Conservation (phyloP, 2,113 vertebrate species). For the Triplophysa tibetana region DNA sequence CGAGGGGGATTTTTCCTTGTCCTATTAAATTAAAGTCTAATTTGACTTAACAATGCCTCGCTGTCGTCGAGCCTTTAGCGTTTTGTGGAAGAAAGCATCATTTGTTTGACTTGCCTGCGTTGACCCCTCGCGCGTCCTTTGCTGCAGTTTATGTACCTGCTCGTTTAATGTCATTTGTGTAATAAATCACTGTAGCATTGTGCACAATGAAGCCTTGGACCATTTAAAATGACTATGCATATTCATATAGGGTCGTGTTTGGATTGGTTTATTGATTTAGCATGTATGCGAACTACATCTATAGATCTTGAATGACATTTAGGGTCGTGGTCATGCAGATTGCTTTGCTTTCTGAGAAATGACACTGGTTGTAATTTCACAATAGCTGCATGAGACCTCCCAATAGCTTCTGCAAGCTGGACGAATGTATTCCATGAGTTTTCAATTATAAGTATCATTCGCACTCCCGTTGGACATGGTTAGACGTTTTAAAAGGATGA, state of each 20-base stretch:
- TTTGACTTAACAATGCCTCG: constrained; percentile 16
- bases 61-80: constrained; percentile 15
- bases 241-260: background rate
- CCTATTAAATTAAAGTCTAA: constrained; percentile 8
- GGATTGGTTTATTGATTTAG: too few species aligned
- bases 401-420: background rate
- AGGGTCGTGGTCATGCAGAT: background rate
- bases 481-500: background rate
- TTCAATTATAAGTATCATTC: background rate
- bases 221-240: too few species aligned
- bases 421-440: background rate
- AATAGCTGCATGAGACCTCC: background rate
- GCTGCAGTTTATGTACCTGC: constrained; percentile 19
- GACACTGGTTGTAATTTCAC: background rate
- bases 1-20: background rate
- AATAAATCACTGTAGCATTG: background rate
- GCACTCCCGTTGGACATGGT: background rate
- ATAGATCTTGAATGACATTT: background rate
- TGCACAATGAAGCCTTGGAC: too few species aligned
- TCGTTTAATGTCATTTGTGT: constrained; percentile 9
- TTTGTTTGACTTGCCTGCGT: constrained; percentile 34
- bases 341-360: background rate
- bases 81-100: constrained; percentile 13
- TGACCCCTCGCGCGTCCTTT: background rate
- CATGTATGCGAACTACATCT: background rate